phyloP scores from a whole-genome alignment of 1,140 invertebrate species.

The Ladona fulva region DNA sequence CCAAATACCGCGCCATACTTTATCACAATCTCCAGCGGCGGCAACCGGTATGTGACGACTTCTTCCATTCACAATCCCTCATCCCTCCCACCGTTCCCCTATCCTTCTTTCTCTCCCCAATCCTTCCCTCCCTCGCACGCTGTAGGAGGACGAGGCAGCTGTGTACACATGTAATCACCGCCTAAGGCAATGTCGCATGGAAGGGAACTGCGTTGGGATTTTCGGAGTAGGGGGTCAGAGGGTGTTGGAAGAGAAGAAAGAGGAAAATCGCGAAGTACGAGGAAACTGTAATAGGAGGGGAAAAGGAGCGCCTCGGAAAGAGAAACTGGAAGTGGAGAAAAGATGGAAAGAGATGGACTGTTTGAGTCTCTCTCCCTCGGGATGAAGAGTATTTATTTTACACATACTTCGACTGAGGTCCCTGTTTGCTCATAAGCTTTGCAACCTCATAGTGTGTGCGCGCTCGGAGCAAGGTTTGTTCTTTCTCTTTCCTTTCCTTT shows the following conservation, averaged over 20 bases:
- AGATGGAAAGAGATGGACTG: not conserved
- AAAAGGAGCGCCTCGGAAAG: not conserved
- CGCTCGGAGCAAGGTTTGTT: not conserved
- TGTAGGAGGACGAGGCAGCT: not conserved
- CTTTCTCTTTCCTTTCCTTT: no score
- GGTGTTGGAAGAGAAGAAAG: no score
- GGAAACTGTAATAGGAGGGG: not conserved
- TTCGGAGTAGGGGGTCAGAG: no score
- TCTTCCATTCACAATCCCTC: not conserved
- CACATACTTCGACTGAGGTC: not conserved
- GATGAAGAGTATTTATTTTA: not conserved
- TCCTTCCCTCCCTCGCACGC: not conserved
- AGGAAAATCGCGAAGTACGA: no score
- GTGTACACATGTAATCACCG: slow-evolving; percentile 1
- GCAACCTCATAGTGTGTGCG: not conserved
- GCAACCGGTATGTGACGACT: slow-evolving; percentile 2
- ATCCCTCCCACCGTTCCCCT: not conserved
- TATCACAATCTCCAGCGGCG: not conserved
- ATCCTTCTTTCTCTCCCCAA: not conserved
- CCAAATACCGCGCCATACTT: not conserved
- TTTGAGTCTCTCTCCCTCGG: not conserved
- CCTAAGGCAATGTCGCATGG: not conserved
- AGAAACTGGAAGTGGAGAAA: not conserved
- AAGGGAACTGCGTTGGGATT: no score
- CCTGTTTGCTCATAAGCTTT: not conserved